Base-by-base conservation (phyloP, 2,888 invertebrate species). In the Phaedon cochleariae region DNA sequence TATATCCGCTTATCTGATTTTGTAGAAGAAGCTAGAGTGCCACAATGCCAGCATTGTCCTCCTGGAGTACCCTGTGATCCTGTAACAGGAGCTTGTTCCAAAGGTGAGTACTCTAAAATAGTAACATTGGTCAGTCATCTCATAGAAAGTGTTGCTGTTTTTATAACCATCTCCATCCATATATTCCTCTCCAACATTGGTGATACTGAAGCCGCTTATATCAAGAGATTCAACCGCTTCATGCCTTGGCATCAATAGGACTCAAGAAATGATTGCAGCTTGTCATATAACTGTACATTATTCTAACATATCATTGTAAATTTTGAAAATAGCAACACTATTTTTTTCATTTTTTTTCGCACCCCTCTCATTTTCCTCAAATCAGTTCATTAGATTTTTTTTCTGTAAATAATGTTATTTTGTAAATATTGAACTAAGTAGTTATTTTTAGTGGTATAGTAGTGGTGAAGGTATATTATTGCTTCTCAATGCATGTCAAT, bases 51-150 rank as follows among this genome's bases (percentile, higher is more conserved):
- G 70, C 92, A 94, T 76, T 94, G 94, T 80, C 90, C 92, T 62
- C 89, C 91, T 34, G 94, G 93, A 69, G 88, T 90, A 53, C 86
- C 88, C 31, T 95, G 94, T 77, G 92, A 94, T 82, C 90, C 91
- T 20, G 87, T 89, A 61, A 93, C 93, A 3, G 93, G 93, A 22
- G 92, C 91, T 71, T 95, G 94, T 83, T 89, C 92, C 80, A 90
- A 91, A 89, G 93, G 94, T 94, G 89, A 87, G 90, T 82, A 66
- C 66, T 71, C 62, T 59, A 31, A 51, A 55, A 21, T 34, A 49
- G 45, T 34, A 9, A 1, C n/a, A 26, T 53, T 37, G 18, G 58
- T 67, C 67, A 64, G 51, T 54, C 55, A 51, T 41, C 10, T 41
- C 41, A 65, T 64, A 63, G 64, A 71, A 74, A 72, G 81, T 82